Evolutionary conservation across 2,797 vertebrate species (phyloP).

Genomic region (Clarias fuscus): DNA sequence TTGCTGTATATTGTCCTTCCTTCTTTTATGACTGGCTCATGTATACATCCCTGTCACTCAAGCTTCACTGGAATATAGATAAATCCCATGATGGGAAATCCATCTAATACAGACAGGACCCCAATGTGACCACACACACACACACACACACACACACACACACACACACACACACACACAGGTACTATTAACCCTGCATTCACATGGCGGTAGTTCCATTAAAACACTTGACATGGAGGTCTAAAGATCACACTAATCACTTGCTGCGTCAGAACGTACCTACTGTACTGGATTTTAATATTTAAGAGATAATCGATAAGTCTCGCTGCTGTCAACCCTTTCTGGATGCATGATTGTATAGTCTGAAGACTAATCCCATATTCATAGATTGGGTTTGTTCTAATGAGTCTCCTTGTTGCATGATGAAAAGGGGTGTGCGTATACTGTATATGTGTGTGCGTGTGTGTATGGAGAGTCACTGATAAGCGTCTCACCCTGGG

Average conservation of each 20-base stretch:
- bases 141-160: not conserved
- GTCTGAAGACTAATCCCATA: constrained; percentile 62
- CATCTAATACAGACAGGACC: not conserved
- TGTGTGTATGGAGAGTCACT: constrained; percentile 44
- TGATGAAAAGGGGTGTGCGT: constrained; percentile 34
- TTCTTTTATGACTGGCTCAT: constrained; percentile 1
- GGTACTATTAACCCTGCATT: not conserved
- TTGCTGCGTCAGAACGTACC: too few relatives aligned
- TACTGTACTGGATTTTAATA: constrained; percentile 19
- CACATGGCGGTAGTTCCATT: not conserved
- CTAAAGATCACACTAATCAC: not conserved
- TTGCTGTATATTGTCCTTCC: not conserved
- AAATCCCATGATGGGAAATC: constrained; percentile 11
- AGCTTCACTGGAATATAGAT: not conserved
- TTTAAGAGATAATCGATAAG: constrained; percentile 5
- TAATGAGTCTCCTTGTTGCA: constrained; percentile 75
- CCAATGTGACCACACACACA: not conserved
- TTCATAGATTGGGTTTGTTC: constrained; percentile 71
- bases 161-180: not conserved
- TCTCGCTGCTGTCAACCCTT: constrained; percentile 40
- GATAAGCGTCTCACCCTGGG: constrained; percentile 49
- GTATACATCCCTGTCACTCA: not conserved
- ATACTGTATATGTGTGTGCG: constrained; percentile 46
- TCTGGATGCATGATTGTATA: constrained; percentile 53
- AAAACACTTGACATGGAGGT: not conserved